Percentiles rank a stretch among this genome's conserved stretches.
Conservation (phyloP, 2,113 vertebrate genomes). For the Anguilla japonica region DNA sequence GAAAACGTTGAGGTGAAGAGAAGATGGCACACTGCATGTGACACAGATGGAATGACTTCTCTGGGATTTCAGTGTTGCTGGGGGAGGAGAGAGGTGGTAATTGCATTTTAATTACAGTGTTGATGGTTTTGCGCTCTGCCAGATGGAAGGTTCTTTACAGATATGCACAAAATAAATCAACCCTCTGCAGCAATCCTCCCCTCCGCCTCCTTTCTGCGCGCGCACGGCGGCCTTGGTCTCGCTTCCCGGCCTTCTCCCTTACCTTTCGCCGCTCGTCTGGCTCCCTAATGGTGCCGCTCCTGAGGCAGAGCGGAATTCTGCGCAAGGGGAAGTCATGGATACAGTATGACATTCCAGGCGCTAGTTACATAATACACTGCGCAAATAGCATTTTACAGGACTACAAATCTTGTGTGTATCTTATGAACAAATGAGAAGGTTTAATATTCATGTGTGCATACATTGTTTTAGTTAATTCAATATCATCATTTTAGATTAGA, state of each 20-base stretch:
- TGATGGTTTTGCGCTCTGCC: slow-evolving; percentile 90
- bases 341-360: not conserved
- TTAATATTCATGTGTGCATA: not conserved
- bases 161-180: slow-evolving; percentile 84
- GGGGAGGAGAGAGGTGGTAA: slow-evolving; percentile 84
- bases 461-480: not conserved
- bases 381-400: not conserved
- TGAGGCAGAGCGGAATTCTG: not conserved
- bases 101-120: slow-evolving; percentile 99
- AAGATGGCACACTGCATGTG: slow-evolving; percentile 63
- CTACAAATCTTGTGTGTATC: not conserved
- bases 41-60: slow-evolving; percentile 94
- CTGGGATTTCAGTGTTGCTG: slow-evolving; percentile 83
- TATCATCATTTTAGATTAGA: not conserved
- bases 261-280: slow-evolving; percentile 53
- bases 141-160: slow-evolving; percentile 94
- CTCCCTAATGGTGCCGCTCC: slow-evolving; percentile 23
- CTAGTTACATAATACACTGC: not conserved
- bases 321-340: not conserved
- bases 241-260: slow-evolving; percentile 48
- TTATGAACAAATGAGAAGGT: not conserved
- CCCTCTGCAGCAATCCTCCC: slow-evolving; percentile 61
- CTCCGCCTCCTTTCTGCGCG: slow-evolving; percentile 37
- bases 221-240: slow-evolving; percentile 42
- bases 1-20: slow-evolving; percentile 38